Evolutionary conservation across 2,888 invertebrate species (phyloP).

Genomic region (Athrips mouffetella): DNA sequence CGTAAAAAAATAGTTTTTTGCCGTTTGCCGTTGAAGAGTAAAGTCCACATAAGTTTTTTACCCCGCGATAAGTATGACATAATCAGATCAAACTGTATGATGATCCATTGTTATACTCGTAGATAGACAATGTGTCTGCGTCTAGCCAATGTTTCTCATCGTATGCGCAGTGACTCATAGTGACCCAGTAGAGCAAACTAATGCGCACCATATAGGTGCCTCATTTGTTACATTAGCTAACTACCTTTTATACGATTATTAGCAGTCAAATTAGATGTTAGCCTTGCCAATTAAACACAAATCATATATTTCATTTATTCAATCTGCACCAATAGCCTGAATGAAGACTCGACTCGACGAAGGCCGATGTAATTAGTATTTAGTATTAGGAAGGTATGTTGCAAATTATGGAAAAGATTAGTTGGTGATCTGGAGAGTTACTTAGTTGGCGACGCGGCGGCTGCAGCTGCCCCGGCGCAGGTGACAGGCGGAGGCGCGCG

Average conservation of each 20-base stretch:
- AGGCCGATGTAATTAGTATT: too few relatives aligned
- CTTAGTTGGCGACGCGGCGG: background rate
- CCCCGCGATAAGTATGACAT: conserved; percentile 58
- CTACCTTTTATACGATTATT: background rate
- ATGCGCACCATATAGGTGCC: conserved; percentile 47
- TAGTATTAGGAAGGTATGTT: too few relatives aligned
- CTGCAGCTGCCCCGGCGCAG: background rate
- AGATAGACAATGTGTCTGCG: conserved; percentile 72
- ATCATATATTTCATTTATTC: background rate
- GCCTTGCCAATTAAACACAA: background rate
- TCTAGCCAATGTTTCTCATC: conserved; percentile 65
- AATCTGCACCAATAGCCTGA: too few relatives aligned
- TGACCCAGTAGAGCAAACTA: conserved; percentile 54
- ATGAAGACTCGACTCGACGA: too few relatives aligned
- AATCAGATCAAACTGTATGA: conserved; percentile 63
- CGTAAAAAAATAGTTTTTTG: conserved; percentile 20
- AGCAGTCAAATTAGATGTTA: background rate
- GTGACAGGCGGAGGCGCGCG: background rate
- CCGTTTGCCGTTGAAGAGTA: conserved; percentile 31
- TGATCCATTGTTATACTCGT: conserved; percentile 71
- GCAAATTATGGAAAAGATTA: conserved; percentile 2
- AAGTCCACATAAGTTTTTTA: conserved; percentile 50
- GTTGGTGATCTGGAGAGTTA: background rate
- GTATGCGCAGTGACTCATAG: conserved; percentile 60
- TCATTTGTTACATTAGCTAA: conserved; percentile 33